Base-by-base conservation (phyloP, 2,113 vertebrate species). In the Toxotes jaculatrix region DNA sequence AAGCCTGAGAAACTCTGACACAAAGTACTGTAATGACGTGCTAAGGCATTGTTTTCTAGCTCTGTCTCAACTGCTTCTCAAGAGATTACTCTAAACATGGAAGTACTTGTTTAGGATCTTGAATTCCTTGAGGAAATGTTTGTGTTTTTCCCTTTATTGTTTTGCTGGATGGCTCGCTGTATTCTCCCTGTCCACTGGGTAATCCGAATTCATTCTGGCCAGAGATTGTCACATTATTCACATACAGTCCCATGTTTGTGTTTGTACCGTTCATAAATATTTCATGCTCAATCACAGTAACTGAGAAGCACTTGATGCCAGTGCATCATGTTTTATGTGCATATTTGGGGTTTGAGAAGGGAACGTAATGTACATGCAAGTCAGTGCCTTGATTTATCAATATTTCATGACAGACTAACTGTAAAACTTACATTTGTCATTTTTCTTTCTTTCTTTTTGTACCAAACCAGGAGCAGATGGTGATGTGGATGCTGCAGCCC, bases 401-500 rank as follows among this genome's bases (percentile, higher is more conserved):
- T 67, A 67, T 61, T 70, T 70, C 56, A 34, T 82, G 34, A 73
- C 31, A 27, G 27, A 27, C 27, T 27, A 27, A 27, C 27, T 27
- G 27, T 27, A 27, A 27, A 27, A 27, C 27, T 38, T 31, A 34
- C 12, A 69, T 14, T 21, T 56, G 13, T 7, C 1, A 21, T 16
- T 23, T 66, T 23, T 42, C 10, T 53, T 57, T 3, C 14, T 49
- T 7, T 31, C 3, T 19, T 63, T 27, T 27, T 27, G 27, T 27
- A 17, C 12, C 3, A 14, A 38, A 47, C 2, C 74, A 96, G 95
- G 95, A 61, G 85, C 90, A 7, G 93, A 95, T 74, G 45, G 64
- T 21, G 93, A 96, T 1, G 94, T 95, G 74, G 92, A 93, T 2
- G 77, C 92, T 36, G 94, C 94, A 6, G 94, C 95, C 5, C 89